Evolutionary conservation across 2,113 vertebrate genomes (phyloP), one percentile per base, ranked within the genome.

Genomic region (Rhipidura dahli): DNA sequence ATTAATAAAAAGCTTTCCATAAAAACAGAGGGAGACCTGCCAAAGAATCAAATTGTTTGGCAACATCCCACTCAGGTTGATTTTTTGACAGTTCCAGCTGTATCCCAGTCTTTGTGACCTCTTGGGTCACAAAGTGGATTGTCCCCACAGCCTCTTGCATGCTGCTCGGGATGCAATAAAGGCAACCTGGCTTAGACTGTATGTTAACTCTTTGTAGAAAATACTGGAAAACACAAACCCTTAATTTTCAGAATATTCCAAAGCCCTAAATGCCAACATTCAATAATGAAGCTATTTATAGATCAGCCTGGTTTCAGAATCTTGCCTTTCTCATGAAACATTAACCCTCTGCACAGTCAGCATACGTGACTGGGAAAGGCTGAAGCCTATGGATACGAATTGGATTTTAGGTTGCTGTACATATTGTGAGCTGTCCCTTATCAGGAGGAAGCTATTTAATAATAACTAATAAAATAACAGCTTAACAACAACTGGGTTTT

Each of bases 391-490:
- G 30, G 64, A 59, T 59, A 63, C 1, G 0, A 86, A 54, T 33
- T 65, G 30, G 61, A 28, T 59, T 94, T 69, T 54, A 73, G 81
- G 35, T 68, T 59, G 39, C 33, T 82, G 83, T 50, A 54, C 4
- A 3, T 66, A 60, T 53, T 83, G 37, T 57, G 66, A 87, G 37
- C 54, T 78, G 60, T 49, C 51, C 20, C 83, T 95, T 95, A 95
- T 86, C 88, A 75, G 23, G 51, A 91, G 71, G 79, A 95, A 93
- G 39, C 59, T 77, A 60, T 78, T 90, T 77, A 95, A 94, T 73
- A 86, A 90, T 92, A 42, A 11, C 71, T 85, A 76, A 92, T 86
- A 68, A 96, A 93, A 66, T 63, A 91, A 76, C 57, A 88, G 40
- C 63, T 83, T 73, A 66, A 63, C 56, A 90, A 75, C 35, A 81